Evolutionary conservation across 2,113 vertebrate genomes (phyloP), one percentile per base, ranked within the genome.

Genomic region (Martes martes): DNA sequence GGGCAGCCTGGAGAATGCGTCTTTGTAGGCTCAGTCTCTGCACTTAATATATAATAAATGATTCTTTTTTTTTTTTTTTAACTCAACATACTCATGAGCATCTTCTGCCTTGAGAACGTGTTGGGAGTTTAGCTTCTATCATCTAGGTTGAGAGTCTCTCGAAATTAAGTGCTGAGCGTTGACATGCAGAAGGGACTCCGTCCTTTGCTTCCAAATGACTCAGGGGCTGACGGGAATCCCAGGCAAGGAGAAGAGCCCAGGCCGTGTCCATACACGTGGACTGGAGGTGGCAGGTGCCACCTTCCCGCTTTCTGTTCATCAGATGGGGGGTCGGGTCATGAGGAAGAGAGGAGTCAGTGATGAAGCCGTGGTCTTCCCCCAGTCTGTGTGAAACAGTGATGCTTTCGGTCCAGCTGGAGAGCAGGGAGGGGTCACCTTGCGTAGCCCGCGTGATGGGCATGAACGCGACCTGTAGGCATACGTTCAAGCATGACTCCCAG

Each of bases 181-280:
- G 82, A 14, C 47, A 26, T 63, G 8, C 4, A 16, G 47, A 79
- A 26, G 28, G n/a, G 76, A 24, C 26, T 31, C 14, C 0, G 50
- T 19, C 24, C 52, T 0, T 26, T 19, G 31, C 4, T 19, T 50
- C 39, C 19, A 4, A 4, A 59, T 24, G 59, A 24, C 0, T 31
- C 31, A 18, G 9, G 26, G 18, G 19, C 45, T 52, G 14, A 39
- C 11, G 13, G 55, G 42, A 61, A 1, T 3, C 0, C 0, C 42
- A 67, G 15, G 21, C 28, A 13, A 47, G 80, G 8, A 11, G 39
- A 19, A n/a, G 52, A 5, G 13, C 31, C 16, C 2, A 9, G 36
- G 50, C 21, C 7, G 18, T 7, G 11, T 26, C 36, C 3, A 3
- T 5, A 1, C 19, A 0, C 13, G 0, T 6, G 11, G 13, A 33